These are phyloP conservation scores for Leptocoma aspasia DNA, from an alignment of 2,113 vertebrate genomes.

Conservation along the genomic window DNA sequence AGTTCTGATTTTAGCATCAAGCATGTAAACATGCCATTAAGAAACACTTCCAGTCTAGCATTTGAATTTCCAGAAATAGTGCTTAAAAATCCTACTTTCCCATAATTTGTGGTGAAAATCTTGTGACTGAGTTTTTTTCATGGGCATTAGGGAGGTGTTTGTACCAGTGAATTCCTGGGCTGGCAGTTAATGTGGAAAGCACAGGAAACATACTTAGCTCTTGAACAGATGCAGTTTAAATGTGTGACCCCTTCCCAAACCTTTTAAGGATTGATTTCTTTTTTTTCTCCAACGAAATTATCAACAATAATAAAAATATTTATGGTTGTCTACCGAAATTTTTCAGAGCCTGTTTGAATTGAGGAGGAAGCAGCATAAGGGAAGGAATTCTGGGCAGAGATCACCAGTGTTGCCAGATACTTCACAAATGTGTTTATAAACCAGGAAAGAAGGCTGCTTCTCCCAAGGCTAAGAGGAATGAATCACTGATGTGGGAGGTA, in stretches of 20 bases:
- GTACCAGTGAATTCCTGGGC: neutral
- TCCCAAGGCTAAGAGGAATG: neutral
- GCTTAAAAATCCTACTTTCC: neutral
- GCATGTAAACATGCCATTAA: neutral
- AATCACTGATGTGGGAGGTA: neutral
- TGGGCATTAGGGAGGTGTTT: neutral
- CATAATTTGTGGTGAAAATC: neutral
- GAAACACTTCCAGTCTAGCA: neutral
- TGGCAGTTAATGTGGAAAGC: neutral
- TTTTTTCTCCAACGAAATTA: neutral
- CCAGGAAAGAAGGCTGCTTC: neutral
- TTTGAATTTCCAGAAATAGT: neutral
- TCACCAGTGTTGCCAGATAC: neutral
- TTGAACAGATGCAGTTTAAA: neutral
- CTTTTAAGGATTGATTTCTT: neutral
- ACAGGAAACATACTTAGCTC: neutral
- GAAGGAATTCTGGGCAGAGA: neutral
- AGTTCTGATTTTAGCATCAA: neutral
- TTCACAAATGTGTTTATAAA: neutral
- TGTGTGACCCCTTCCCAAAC: neutral
- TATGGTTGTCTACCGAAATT: neutral
- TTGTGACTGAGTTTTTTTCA: neutral
- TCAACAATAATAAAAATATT: neutral
- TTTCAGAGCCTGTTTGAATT: neutral
- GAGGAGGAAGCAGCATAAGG: neutral